Percentiles rank a stretch among this genome's conserved stretches.
Conservation (phyloP, 2,888 invertebrate species). For the Anthoptus insignis region DNA sequence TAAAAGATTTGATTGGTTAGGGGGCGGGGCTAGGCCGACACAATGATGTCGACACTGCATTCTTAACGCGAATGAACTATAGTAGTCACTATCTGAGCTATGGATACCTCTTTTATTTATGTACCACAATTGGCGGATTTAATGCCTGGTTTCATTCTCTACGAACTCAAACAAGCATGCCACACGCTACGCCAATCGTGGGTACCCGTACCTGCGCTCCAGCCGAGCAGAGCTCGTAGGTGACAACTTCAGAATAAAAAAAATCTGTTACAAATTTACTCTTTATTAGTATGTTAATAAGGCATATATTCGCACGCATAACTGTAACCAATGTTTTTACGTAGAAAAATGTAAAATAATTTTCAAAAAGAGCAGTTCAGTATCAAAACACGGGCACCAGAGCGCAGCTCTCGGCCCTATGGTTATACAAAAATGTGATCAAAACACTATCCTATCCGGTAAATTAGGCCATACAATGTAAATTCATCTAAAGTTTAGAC, state of each 20-base stretch:
- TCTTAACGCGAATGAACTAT: too few relatives aligned
- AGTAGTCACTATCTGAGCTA: too few relatives aligned
- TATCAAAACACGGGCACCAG: not conserved
- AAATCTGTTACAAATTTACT: constrained; percentile 45
- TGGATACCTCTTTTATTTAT: too few relatives aligned
- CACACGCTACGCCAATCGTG: constrained; percentile 37
- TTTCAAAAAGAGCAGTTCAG: constrained; percentile 3
- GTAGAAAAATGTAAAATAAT: constrained; percentile 26
- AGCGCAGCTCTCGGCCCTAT: not conserved
- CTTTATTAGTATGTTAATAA: constrained; percentile 78
- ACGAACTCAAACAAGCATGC: constrained; percentile 23
- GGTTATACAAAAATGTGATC: constrained; percentile 18
- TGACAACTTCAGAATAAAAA: constrained; percentile 59
- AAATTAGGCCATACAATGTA: constrained; percentile 35
- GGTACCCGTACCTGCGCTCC: constrained; percentile 47
- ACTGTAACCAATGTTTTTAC: constrained; percentile 60
- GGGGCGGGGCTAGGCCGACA: too few relatives aligned
- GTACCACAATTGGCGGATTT: too few relatives aligned
- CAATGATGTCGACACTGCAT: too few relatives aligned
- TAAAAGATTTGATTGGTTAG: too few relatives aligned
- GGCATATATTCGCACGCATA: constrained; percentile 66
- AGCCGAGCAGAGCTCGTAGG: constrained; percentile 8
- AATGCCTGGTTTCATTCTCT: too few relatives aligned
- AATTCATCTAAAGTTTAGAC: constrained; percentile 45
- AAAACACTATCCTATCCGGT: constrained; percentile 29